These are phyloP conservation scores for Eriosoma lanigerum DNA, from an alignment of 1,140 invertebrate genomes.

Conservation along the genomic window DNA sequence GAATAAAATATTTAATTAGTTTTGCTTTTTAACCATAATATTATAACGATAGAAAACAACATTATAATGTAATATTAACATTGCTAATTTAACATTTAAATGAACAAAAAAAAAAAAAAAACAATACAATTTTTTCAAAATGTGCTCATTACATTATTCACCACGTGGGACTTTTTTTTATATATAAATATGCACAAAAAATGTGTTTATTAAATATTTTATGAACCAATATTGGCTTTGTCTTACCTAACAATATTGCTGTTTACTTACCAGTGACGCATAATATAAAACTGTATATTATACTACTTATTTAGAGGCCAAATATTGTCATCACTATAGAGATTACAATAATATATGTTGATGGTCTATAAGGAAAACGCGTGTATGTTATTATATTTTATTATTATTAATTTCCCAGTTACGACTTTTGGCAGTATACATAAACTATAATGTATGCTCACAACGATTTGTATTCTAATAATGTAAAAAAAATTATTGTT, in stretches of 20 bases:
- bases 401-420: too few species aligned
- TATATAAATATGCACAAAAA: background rate
- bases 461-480: too few species aligned
- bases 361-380: too few species aligned
- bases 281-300: background rate
- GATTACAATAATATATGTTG: too few species aligned
- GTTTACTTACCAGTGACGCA: background rate
- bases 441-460: too few species aligned
- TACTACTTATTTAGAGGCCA: background rate
- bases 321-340: background rate
- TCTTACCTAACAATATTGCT: background rate
- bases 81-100: background rate
- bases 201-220: background rate
- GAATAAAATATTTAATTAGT: background rate
- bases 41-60: too few species aligned
- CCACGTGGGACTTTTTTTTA: background rate
- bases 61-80: too few species aligned
- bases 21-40: too few species aligned
- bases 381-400: too few species aligned
- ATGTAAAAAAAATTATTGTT: too few species aligned
- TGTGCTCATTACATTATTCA: background rate
- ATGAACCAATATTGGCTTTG: background rate
- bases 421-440: too few species aligned
- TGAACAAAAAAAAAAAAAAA: background rate
- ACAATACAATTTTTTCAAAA: too few species aligned